Percentiles rank a stretch among this genome's conserved stretches.
Evolutionary conservation across 2,113 vertebrate genomes (phyloP).

Genomic region (Ctenomys sociabilis): DNA sequence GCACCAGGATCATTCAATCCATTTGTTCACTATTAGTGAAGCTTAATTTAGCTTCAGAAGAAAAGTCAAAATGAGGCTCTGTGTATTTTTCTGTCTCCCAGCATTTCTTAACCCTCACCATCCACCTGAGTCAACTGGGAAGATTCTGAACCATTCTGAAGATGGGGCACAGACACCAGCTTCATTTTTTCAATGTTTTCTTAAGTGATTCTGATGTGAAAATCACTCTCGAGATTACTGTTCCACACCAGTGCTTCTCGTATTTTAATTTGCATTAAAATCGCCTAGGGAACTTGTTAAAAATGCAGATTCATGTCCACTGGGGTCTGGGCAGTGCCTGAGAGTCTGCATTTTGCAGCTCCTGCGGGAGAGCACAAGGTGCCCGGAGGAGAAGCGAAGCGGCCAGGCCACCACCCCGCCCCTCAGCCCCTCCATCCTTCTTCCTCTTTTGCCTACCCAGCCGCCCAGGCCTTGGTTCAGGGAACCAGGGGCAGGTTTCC

Average conservation of each 20-base stretch:
- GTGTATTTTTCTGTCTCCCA: background rate
- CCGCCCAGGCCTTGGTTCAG: background rate
- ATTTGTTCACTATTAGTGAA: background rate
- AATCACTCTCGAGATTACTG: background rate
- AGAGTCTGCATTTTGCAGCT: background rate
- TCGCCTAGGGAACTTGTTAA: background rate
- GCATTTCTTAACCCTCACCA: background rate
- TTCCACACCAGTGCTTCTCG: slow-evolving; percentile 36
- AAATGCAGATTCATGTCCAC: background rate
- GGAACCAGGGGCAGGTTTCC: background rate
- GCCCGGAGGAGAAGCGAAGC: background rate
- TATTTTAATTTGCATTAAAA: slow-evolving; percentile 60
- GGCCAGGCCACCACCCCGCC: background rate
- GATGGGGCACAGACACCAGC: background rate
- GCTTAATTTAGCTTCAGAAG: background rate
- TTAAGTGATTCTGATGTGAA: slow-evolving; percentile 9
- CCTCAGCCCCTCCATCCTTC: rapidly evolving
- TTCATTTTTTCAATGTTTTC: background rate
- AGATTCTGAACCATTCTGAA: background rate
- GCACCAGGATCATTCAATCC: background rate
- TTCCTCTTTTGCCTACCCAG: too few species aligned
- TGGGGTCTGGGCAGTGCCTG: background rate
- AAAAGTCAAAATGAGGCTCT: background rate
- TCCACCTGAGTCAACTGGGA: background rate
- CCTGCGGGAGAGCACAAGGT: too few species aligned